Evolutionary conservation across 35 echinoderm and acorn worm genomes (phyloP).

Genomic region (Heliocidaris erythrogramma): DNA sequence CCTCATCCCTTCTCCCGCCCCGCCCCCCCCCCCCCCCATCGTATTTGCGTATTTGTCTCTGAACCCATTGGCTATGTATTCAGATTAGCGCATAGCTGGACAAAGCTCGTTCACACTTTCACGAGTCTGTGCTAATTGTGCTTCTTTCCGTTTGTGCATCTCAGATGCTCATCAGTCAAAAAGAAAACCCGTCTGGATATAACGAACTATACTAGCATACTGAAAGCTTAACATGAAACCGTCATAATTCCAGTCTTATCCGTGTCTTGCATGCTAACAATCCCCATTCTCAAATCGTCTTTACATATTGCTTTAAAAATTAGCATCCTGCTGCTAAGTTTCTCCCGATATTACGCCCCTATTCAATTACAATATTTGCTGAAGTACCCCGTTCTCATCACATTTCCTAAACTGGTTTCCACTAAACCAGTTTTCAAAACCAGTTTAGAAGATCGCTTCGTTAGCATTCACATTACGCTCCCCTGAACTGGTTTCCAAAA

Average conservation of each 20-base stretch:
- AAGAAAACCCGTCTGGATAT: not conserved
- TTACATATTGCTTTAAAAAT: not conserved
- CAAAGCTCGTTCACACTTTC: conserved; percentile 21
- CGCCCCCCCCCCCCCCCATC: too few relatives aligned
- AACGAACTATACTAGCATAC: not conserved
- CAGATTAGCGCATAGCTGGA: not conserved
- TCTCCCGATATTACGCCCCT: not conserved
- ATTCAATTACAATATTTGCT: too few relatives aligned
- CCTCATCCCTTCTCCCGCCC: too few relatives aligned
- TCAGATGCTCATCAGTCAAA: not conserved
- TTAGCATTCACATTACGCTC: too few relatives aligned
- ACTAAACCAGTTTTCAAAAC: too few relatives aligned
- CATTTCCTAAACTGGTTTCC: too few relatives aligned
- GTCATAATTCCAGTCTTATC: not conserved
- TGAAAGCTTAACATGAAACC: not conserved
- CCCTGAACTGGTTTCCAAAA: too few relatives aligned
- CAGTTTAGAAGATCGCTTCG: too few relatives aligned
- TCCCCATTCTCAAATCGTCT: not conserved
- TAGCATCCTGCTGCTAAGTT: conserved; percentile 8
- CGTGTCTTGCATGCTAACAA: not conserved
- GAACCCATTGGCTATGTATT: conserved; percentile 20
- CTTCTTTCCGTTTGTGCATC: not conserved
- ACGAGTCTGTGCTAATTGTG: conserved; percentile 23
- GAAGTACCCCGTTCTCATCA: too few relatives aligned
- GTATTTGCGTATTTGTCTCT: not conserved